Evolutionary conservation across 2,888 invertebrate species (phyloP).

Genomic region (Trichogramma evanescens): DNA sequence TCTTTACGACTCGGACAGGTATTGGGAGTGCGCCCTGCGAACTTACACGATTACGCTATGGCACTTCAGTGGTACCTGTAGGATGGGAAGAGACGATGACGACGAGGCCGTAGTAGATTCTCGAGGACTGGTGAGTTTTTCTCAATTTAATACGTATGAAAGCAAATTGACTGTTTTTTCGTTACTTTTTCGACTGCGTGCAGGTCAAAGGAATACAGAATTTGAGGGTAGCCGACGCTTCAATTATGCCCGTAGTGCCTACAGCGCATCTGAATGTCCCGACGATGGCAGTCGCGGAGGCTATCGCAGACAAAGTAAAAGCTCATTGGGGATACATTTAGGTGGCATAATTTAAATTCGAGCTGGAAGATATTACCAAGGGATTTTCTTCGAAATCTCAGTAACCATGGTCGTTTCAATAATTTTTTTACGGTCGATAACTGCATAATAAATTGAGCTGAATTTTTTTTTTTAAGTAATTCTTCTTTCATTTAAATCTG

Average conservation of each 20-base stretch:
- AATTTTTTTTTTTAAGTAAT: too few species aligned
- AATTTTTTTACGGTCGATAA: too few species aligned
- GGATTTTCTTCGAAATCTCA: too few species aligned
- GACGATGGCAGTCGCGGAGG: conserved; percentile 64
- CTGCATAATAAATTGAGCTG: too few species aligned
- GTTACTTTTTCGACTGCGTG: too few species aligned
- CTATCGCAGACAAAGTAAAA: conserved; percentile 59
- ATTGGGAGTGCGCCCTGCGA: conserved; percentile 59
- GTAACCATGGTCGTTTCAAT: too few species aligned
- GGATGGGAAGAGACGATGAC: conserved; percentile 59
- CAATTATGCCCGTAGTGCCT: conserved; percentile 58
- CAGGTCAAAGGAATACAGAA: conserved; percentile 50
- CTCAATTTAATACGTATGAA: too few species aligned
- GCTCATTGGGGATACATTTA: conserved; percentile 45
- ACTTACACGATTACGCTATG: conserved; percentile 55
- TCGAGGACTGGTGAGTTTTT: conserved; percentile 49
- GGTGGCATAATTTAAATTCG: too few species aligned
- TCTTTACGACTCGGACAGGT: conserved; percentile 51
- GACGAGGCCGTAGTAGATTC: conserved; percentile 58
- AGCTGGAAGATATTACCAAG: too few species aligned
- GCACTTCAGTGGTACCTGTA: conserved; percentile 60
- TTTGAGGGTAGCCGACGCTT: conserved; percentile 60
- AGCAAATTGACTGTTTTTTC: too few species aligned
- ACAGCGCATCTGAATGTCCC: conserved; percentile 61
- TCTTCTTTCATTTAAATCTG: too few species aligned